These are phyloP conservation scores for Macrophya alboannulata DNA, from an alignment of 2,888 invertebrate genomes.

Conservation along the genomic window DNA sequence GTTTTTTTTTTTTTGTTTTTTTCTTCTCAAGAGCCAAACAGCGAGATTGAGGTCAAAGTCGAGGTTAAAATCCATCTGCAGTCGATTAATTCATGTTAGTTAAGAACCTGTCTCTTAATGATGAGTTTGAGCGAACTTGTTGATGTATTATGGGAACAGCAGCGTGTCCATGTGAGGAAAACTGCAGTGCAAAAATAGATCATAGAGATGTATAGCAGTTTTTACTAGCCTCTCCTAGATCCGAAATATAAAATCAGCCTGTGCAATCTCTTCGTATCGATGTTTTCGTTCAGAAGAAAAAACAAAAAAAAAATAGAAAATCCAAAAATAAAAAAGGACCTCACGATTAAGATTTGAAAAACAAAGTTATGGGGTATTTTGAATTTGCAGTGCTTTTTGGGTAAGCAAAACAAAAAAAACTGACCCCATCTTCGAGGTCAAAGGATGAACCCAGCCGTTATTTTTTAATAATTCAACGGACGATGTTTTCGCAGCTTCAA, in stretches of 20 bases:
- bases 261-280: neutral
- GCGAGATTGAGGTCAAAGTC: conserved; percentile 6
- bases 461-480: neutral
- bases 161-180: neutral
- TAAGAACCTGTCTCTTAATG: too few relatives aligned
- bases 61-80: neutral
- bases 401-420: neutral
- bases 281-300: neutral
- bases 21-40: neutral
- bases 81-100: neutral
- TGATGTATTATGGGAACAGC: neutral
- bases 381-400: too few relatives aligned
- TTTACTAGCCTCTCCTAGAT: neutral
- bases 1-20: neutral
- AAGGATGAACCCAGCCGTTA: neutral
- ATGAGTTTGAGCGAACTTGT: neutral
- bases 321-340: too few relatives aligned
- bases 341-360: too few relatives aligned
- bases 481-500: neutral
- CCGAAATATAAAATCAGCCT: neutral
- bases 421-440: neutral
- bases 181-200: neutral
- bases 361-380: too few relatives aligned
- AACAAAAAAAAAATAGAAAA: neutral
- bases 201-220: neutral